Percentiles rank a stretch among this genome's conserved stretches.
These are phyloP conservation scores for Trypoxylus dichotomus DNA, from an alignment of 1,140 invertebrate genomes.

Conservation along the genomic window DNA sequence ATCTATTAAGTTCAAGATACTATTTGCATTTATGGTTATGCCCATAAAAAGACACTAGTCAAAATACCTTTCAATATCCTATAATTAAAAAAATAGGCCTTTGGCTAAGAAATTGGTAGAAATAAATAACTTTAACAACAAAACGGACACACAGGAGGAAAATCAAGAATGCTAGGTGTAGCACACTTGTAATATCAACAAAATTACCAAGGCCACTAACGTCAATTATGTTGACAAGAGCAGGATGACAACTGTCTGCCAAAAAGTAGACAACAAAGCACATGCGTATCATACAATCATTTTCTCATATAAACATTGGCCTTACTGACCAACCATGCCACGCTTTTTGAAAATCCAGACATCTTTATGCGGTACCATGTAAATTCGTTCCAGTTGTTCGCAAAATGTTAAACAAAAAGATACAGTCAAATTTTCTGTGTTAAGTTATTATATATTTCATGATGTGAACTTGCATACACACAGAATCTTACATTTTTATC, in stretches of 20 bases:
- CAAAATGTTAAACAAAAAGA: too few species aligned
- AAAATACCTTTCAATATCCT: background rate
- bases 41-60: background rate
- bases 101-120: background rate
- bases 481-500: too few species aligned
- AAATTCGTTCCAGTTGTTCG: too few species aligned
- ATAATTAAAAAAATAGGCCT: background rate
- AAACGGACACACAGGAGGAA: background rate
- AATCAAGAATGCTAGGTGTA: conserved; percentile 21
- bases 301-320: background rate
- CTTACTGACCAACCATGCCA: background rate
- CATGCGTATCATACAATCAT: background rate
- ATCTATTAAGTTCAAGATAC: background rate
- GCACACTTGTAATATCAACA: conserved; percentile 21
- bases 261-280: too few species aligned
- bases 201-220: conserved; percentile 34
- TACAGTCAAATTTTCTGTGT: too few species aligned
- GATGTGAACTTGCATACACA: too few species aligned
- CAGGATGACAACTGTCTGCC: background rate
- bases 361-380: too few species aligned
- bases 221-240: conserved; percentile 4
- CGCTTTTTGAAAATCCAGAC: too few species aligned
- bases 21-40: background rate
- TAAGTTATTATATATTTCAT: too few species aligned
- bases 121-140: background rate